Base-by-base conservation (phyloP, 1,140 invertebrate genomes). In the Penaeus indicus region DNA sequence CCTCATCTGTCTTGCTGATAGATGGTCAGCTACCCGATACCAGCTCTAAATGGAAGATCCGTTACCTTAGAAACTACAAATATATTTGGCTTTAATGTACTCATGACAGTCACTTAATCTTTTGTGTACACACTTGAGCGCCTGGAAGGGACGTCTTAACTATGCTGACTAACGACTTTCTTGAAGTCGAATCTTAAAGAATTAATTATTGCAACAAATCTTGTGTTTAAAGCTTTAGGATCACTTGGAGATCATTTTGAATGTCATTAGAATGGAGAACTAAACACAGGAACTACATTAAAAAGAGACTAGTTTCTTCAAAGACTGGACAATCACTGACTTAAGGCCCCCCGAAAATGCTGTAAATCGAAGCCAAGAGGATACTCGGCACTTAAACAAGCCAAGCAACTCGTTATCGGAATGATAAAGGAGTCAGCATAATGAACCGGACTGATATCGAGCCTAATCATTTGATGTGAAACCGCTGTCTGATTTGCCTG, bases 21-120 rank as follows among this genome's bases (percentile, higher is more conserved):
- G 54, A 54, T 54, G 54, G 54, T 13, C 54, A 54, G 54, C 54
- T 54, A 54, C 54, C 54, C 54, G 54, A 54, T 54, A 54, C 54
- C 54, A 54, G 54, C 54, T 54, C 54, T 54, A 54, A 54, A 54
- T 54, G 54, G 54, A 54, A 54, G 54, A n/a, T 25, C 83, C 83
- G 72, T 84, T 84, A 84, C 83, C 72, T 69, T 54, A 84, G 64
- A 22, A 54, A 84, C 83, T 64, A 84, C 83, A 72, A 84, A 84
- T 84, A 84, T 84, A 84, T 84, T 84, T 67, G 72, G 63, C 38
- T 84, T 54, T 84, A 84, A 84, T 84, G 83, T 67, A 27, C 21
- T 21, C 25, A 22, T 84, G 83, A 84, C 83, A 72, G 83, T 54
- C 83, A 84, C 64, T 84, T 84, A 84, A 72, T 84, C 67, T 75